Conservation (phyloP, 64 coral and sea anemone species). For the Acropora tenuis region DNA sequence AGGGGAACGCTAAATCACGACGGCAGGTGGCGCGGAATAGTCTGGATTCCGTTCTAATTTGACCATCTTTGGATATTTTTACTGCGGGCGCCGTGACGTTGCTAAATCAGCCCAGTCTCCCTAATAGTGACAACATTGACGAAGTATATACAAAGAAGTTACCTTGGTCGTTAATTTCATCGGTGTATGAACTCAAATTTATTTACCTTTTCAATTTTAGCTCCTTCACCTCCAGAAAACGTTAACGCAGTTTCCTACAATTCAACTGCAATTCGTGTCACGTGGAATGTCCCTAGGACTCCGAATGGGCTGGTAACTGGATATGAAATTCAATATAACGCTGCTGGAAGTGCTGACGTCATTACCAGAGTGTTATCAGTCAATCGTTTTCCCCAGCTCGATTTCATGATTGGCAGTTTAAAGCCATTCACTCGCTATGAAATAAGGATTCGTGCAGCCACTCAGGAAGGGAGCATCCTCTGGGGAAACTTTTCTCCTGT, state of each 20-base stretch:
- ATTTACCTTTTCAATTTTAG: conserved; percentile 37
- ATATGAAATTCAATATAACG: conserved; percentile 79
- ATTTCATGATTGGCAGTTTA: conserved; percentile 44
- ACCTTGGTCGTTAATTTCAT: background rate
- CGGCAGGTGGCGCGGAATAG: no score
- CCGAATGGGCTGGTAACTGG: conserved; percentile 72
- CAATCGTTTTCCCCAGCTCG: conserved; percentile 28
- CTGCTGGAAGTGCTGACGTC: conserved; percentile 42
- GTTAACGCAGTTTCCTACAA: conserved; percentile 34
- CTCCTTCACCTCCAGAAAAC: conserved; percentile 66
- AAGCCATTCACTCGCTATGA: conserved; percentile 70
- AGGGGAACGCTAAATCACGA: no score
- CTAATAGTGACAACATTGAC: no score
- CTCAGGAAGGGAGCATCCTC: background rate
- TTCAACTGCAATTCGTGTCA: conserved; percentile 65
- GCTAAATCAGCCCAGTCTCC: no score
- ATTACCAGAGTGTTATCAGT: conserved; percentile 13
- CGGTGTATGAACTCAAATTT: background rate
- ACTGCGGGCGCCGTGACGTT: no score
- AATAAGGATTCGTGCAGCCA: conserved; percentile 74
- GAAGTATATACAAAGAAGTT: no score
- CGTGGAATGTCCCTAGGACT: conserved; percentile 57
- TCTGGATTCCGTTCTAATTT: no score
- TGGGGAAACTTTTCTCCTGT: conserved; percentile 89
- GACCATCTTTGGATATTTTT: no score